Conservation (phyloP, 2,113 vertebrate species). For the Miniopterus natalensis region DNA sequence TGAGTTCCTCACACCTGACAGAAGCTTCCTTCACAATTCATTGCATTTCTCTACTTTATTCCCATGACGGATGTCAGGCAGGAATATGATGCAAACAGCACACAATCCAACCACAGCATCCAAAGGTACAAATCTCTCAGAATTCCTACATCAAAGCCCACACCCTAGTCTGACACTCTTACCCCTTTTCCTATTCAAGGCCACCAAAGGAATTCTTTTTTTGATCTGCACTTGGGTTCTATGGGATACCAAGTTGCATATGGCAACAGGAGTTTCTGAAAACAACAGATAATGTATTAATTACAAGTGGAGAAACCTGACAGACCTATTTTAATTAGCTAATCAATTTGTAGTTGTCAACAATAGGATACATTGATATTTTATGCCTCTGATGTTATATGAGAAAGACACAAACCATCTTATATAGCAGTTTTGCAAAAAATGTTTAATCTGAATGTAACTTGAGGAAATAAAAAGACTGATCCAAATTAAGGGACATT, state of each 20-base stretch:
- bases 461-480: background rate
- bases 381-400: background rate
- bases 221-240: background rate
- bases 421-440: background rate
- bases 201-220: constrained; percentile 16
- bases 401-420: background rate
- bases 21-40: background rate
- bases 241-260: background rate
- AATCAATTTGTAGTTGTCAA: background rate
- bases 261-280: background rate
- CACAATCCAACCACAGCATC: background rate
- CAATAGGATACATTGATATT: background rate
- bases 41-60: background rate
- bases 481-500: background rate
- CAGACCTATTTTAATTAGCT: background rate
- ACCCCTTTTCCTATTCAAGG: background rate
- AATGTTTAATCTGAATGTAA: background rate
- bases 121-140: background rate
- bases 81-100: background rate
- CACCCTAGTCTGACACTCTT: background rate
- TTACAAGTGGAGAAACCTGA: background rate
- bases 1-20: background rate
- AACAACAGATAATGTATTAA: background rate
- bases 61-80: background rate
- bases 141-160: background rate